These are phyloP conservation scores for Apistogramma diplotaenia DNA, from an alignment of 2,113 vertebrate species.

Conservation along the genomic window DNA sequence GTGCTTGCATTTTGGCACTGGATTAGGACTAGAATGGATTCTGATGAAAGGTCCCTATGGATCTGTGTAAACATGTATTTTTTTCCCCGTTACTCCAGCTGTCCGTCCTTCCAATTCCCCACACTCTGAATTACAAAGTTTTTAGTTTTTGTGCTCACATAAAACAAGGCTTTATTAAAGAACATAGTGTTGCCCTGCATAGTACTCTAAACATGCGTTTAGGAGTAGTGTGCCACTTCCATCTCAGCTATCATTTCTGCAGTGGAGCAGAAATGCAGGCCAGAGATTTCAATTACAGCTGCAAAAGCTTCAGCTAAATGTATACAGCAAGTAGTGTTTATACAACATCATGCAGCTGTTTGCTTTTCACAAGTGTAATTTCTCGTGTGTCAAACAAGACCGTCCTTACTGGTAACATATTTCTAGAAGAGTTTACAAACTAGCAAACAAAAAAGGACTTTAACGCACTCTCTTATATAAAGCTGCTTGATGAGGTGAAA, in stretches of 20 bases:
- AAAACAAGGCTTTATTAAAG: slow-evolving; percentile 20
- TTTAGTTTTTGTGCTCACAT: slow-evolving; percentile 7
- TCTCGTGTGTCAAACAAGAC: slow-evolving; percentile 12
- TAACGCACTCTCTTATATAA: background rate
- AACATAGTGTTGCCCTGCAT: background rate
- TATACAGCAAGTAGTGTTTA: slow-evolving; percentile 16
- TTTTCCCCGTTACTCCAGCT: background rate
- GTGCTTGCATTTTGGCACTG: background rate
- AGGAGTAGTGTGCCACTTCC: background rate
- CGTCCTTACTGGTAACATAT: background rate
- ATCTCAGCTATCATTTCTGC: background rate
- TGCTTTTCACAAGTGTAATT: slow-evolving; percentile 14
- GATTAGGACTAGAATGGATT: background rate
- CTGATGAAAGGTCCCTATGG: slow-evolving; percentile 21
- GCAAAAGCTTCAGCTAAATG: background rate
- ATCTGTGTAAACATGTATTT: slow-evolving; percentile 40
- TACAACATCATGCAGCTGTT: slow-evolving; percentile 27
- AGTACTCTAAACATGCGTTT: background rate
- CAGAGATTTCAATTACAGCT: slow-evolving; percentile 30
- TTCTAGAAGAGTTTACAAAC: background rate
- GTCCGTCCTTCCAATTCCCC: background rate
- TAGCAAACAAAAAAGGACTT: background rate
- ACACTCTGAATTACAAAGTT: background rate
- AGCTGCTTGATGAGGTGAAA: background rate
- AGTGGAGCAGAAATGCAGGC: background rate